Base-by-base conservation (phyloP, 2,113 vertebrate species). In the Elephantulus edwardii region DNA sequence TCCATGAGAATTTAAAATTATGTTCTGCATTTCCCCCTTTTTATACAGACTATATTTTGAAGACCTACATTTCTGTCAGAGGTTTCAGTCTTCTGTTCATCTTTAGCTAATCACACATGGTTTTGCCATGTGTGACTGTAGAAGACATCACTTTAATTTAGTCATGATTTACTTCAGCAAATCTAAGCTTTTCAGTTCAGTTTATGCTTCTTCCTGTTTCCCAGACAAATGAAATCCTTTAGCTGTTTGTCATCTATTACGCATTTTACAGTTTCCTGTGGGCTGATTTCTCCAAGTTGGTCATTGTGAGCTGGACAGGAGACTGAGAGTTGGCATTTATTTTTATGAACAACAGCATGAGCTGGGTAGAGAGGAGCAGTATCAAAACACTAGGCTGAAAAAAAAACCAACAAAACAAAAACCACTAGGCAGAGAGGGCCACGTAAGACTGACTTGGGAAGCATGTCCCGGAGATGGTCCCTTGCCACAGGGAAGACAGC, bases 161-260 rank as follows among this genome's bases (percentile, higher is more conserved):
- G 72, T 1, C 26, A 44, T 68, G 48, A 54, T 26, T 42, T 75
- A 4, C 10, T 38, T 33, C n/a, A 19, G 24, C 24, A 3, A 12
- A 30, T 72, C 40, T 35, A 1, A 8, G 30, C 56, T 74, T 80
- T n/a, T 12, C 0, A 6, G 44, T 40, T 52, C 62, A 3, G 35
- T 9, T 12, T 28, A 7, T 1, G 50, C 42, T 11, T 46, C 72
- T n/a, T 56, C 58, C 48, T 24, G 30, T 44, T 8, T 56, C n/a
- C 10, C 14, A 42, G 70, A 35, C 79, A 48, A 72, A 26, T 48
- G 66, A 40, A 54, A 1, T 0, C 62, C 35, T 38, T n/a, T 35
- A 2, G 1, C 28, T 8, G 8, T 14, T 13, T 6, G 46, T 48
- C 26, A 2, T 28, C 26, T 26, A 0, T 2, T 0, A 8, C 6